Base-by-base conservation (phyloP, 2,888 invertebrate genomes). In the Cerceris rybyensis region DNA sequence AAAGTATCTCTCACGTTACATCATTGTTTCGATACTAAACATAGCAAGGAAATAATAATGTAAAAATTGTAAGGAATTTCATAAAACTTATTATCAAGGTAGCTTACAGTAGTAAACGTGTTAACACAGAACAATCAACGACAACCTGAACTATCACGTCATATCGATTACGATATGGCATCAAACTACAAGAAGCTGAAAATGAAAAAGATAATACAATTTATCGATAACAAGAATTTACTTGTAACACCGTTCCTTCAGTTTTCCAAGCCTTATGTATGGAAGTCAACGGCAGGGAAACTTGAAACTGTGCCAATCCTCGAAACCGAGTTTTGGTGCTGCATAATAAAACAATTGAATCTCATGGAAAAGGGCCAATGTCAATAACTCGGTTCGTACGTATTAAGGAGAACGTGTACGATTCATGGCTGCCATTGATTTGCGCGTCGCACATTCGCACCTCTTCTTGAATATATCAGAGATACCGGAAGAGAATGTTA, bases 361-460 rank as follows among this genome's bases (percentile, higher is more conserved):
- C 71, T 68, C 72, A 68, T 75, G 86, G 81, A 83, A 84, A 83
- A 85, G 80, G 85, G 87, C 86, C 88, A 84, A 82, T 84, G 84
- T 84, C 84, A 84, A 80, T 84, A 75, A 42, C 68, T 70, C 52
- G 49, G 50, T 61, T 54, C 58, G 46, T 46, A 46, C 46, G 11
- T 46, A 11, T 5, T 1, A 46, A 46, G 46, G 9, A 46, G 46
- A 46, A 46, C 11, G 46, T 11, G 11, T 1, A 11, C 1, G 46
- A 46, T 11, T 2, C 11, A 11, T 6, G 46, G 46, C 6, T 46
- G 28, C 28, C 46, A 46, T 46, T 46, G 46, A 46, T 4, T 46
- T 1, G 8, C 46, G 46, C 46, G 8, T 46, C 28, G 28, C 28
- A 28, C 28, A 28, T 28, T 28, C 28, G 28, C 28, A 28, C 28